Evolutionary conservation across 2,113 vertebrate genomes (phyloP).

Genomic region (Columbina picui): DNA sequence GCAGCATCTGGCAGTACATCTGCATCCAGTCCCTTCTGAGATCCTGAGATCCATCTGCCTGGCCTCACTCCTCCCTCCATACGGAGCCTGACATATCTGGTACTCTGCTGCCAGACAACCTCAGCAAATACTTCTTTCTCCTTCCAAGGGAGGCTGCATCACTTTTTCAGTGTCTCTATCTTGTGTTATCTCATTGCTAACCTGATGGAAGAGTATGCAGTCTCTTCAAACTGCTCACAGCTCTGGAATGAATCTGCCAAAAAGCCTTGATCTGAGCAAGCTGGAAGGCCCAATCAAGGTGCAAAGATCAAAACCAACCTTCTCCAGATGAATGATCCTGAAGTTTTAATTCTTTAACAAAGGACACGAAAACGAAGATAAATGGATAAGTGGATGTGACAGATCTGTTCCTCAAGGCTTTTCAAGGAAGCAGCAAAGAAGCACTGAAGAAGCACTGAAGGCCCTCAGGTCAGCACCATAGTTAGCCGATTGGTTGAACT

Average conservation of each 20-base stretch:
- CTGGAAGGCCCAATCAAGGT: background rate
- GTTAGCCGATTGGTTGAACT: background rate
- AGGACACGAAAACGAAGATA: background rate
- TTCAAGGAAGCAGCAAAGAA: background rate
- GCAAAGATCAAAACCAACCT: background rate
- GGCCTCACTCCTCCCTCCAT: background rate
- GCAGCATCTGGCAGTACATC: slow-evolving; percentile 48
- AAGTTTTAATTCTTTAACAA: background rate
- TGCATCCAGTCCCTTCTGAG: slow-evolving; percentile 36
- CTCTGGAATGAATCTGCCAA: background rate
- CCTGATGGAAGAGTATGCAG: background rate
- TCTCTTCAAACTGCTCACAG: background rate
- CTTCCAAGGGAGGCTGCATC: background rate
- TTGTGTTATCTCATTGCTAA: background rate
- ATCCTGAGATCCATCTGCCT: background rate
- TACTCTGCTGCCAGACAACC: slow-evolving; percentile 32
- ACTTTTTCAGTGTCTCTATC: background rate
- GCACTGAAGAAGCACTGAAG: background rate
- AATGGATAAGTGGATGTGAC: background rate
- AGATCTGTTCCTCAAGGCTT: background rate
- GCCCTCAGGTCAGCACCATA: background rate
- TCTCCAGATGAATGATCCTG: background rate
- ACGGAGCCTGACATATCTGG: background rate
- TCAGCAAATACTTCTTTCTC: slow-evolving; percentile 34
- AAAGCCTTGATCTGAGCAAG: background rate